Evolutionary conservation across 2,113 vertebrate species (phyloP), one percentile per base, ranked within the genome.

Genomic region (Lipotes vexillifer): DNA sequence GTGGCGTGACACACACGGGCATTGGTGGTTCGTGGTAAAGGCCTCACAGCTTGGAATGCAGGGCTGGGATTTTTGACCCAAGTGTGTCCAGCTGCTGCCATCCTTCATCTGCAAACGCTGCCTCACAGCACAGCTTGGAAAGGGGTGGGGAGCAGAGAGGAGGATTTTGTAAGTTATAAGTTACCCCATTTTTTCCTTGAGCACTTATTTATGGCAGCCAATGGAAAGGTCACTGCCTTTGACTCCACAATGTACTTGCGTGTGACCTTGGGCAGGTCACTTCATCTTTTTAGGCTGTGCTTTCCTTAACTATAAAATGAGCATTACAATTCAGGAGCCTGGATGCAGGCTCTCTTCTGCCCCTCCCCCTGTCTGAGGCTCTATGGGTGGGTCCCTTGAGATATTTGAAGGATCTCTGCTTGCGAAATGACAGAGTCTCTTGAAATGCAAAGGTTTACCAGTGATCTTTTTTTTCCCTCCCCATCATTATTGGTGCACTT

Each of bases 351-450:
- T 41, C 20, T 78, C 78, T 80, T 20, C 33, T 49, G 23, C 52
- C 59, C 57, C 20, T 49, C 15, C 23, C 20, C 6, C 44, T 55
- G 12, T 81, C 57, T 61, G 8, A 75, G 44, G 31, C n/a, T 74
- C 38, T 59, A 46, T 25, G 9, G 31, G 17, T 65, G 61, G 72
- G 77, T 74, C 91, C 20, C 1, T 3, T 23, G 77, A 93, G 49
- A 38, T 52, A 66, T 66, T 52, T 57, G 44, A 82, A 71, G 86
- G 52, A 46, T 69, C 57, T 96, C 36, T 14, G 5, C 63, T 92
- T 80, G n/a, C 80, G 52, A 97, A 94, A 96, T 74, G 78, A 55
- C 44, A 75, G 59, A 59, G 77, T 88, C 65, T 96, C 91, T 74
- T 96, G 55, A 93, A 94, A 95, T 25, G 63, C 71, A 80, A 89